Evolutionary conservation across 2,888 invertebrate genomes (phyloP), one percentile per base, ranked within the genome.

Genomic region (Eucera pruinosa): DNA sequence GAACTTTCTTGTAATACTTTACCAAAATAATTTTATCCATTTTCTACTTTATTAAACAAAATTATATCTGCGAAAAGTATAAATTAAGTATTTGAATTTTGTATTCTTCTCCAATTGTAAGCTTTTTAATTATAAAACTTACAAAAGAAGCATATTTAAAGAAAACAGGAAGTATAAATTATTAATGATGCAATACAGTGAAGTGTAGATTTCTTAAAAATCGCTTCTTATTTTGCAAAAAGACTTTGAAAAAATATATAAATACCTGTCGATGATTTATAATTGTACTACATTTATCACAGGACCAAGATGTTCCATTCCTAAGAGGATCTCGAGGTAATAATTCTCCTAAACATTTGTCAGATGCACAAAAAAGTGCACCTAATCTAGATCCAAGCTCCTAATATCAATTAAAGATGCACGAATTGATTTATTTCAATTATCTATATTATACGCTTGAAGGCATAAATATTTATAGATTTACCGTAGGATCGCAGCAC

Each of bases 401-500:
- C 93, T 93, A 66, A 30, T 33, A 20, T 15, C n/a, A 4, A 20
- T 11, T 11, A 33, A 30, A 23, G 6, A 39, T 30, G 13, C 1
- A 15, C 43, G 9, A 1, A 3, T 9, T n/a, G n/a, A n/a, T 20
- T 18, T 15, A 2, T 18, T 39, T 27, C 15, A 41, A 18, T 36
- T 6, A 20, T 23, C n/a, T 11, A 25, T 13, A 60, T 7, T 20
- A 11, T 47, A 11, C 1, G 18, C 2, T 41, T 27, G 20, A 27
- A 15, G n/a, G 11, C 1, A 36, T 27, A 1, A 67, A 0, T 25
- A 39, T 20, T 25, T 18, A 1, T 48, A 36, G 30, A 83, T 47
- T 77, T 87, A 92, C 93, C 47, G 94, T 94, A 0, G 95, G 94
- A 90, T 96, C 96, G 1, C 93, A 90, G 88, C 96, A 96, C 64